Conservation (phyloP, 2,888 invertebrate genomes). For the Sepiola atlantica region DNA sequence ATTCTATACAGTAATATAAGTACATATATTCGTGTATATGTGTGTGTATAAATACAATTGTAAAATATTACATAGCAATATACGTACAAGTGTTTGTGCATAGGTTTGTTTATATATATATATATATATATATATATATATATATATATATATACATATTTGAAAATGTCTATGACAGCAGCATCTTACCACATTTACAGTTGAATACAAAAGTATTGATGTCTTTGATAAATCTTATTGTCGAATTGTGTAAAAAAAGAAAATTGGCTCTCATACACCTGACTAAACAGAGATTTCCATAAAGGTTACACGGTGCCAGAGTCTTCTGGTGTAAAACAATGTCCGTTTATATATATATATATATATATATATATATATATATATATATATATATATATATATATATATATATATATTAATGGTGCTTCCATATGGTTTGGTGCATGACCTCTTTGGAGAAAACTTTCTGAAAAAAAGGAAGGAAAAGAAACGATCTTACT, state of each 20-base stretch:
- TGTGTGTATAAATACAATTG: too few relatives aligned
- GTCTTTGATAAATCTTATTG: not conserved
- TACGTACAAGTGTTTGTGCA: too few relatives aligned
- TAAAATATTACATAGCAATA: too few relatives aligned
- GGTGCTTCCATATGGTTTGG: not conserved
- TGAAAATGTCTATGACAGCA: not conserved
- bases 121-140: not conserved
- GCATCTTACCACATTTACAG: not conserved
- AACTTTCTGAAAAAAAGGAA: not conserved
- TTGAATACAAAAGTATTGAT: not conserved
- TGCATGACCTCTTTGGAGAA: not conserved
- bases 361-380: not conserved
- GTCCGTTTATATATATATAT: not conserved
- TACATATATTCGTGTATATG: too few relatives aligned
- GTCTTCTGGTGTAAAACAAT: not conserved
- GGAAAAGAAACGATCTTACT: not conserved
- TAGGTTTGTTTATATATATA: too few relatives aligned
- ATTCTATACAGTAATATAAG: too few relatives aligned
- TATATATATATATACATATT: not conserved
- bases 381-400: too few relatives aligned
- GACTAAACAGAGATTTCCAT: not conserved
- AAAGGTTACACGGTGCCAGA: not conserved
- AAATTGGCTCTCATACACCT: not conserved
- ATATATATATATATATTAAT: not conserved
- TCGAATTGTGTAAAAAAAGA: not conserved